Evolutionary conservation across 1,140 invertebrate genomes (phyloP).

Genomic region (Proales similis): DNA sequence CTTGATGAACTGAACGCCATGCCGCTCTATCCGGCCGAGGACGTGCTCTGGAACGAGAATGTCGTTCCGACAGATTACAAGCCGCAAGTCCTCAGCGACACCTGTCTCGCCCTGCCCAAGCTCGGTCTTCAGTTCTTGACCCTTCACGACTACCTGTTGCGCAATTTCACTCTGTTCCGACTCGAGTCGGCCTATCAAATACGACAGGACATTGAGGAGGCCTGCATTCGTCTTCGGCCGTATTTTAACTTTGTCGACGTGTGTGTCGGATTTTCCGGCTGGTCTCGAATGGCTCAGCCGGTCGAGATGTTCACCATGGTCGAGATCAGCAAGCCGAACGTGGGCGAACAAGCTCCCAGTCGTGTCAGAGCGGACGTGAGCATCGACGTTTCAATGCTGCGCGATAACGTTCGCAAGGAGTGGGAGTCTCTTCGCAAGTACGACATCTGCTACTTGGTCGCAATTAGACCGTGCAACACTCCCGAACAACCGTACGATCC

Average conservation of each 20-base stretch:
- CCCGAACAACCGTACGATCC: constrained; percentile 61
- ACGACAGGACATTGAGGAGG: constrained; percentile 93
- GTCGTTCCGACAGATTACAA: constrained; percentile 95
- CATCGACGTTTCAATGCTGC: constrained; percentile 62
- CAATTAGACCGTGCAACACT: constrained; percentile 71
- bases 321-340: constrained; percentile 60
- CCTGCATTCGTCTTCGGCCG: constrained; percentile 81
- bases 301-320: constrained; percentile 85
- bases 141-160: constrained; percentile 89
- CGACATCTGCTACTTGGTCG: constrained; percentile 92
- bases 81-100: constrained; percentile 68
- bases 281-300: constrained; percentile 95
- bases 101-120: constrained; percentile 78
- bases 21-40: constrained; percentile 95
- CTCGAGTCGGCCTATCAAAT: constrained; percentile 98
- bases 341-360: constrained; percentile 84
- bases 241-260: constrained; percentile 61
- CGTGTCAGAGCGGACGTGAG: constrained; percentile 88
- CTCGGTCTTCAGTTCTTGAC: constrained; percentile 97
- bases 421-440: constrained; percentile 93
- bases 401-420: constrained; percentile 82
- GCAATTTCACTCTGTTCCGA: constrained; percentile 95
- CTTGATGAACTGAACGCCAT: constrained; percentile 71
- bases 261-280: constrained; percentile 74
- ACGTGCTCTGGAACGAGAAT: constrained; percentile 98